Base-by-base conservation (phyloP, 2,113 vertebrate genomes). In the Tonatia bakeri region DNA sequence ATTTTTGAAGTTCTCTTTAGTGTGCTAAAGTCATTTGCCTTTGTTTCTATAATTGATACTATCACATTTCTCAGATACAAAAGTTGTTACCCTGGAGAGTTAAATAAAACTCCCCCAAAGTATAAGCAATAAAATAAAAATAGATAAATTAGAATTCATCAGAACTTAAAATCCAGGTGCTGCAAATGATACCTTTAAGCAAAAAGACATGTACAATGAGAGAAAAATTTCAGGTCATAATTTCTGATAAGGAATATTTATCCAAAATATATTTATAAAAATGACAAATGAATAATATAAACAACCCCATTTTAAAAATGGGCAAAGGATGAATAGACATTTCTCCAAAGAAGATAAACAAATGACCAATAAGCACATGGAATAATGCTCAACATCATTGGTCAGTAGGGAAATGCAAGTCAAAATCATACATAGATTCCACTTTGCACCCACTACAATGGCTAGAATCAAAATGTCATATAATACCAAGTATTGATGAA, bases 11-110 rank as follows among this genome's bases (percentile, higher is more conserved):
- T 94, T 96, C 54, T 90, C 72, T 88, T 76, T 45, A 65, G 14
- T 80, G n/a, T 86, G 28, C 73, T 89, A 59, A 77, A 70, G 24
- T 90, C 90, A 90, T 95, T 94, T 95, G 17, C 61, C 70, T 89
- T 84, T 84, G 19, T 24, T 94, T 56, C 36, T 52, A 81, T 33
- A 69, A 72, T 77, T 84, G 64, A 45, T 38, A 75, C 43, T 95
- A 45, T 54, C 43, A 36, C 14, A 97, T 87, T 82, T 19, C 50
- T 91, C 36, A 85, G 26, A 38, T 50, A 19, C 76, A 64, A 85
- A 81, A 92, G 38, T 89, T 83, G 36, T 67, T 95, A 79, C 15
- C 1, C 59, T 69, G 67, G 36, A 76, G 45, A 80, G 31, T 84
- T 94, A 77, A 77, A 28, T 87, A 87, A 75, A 61, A 33, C 43